Evolutionary conservation across 2,113 vertebrate species (phyloP).

Genomic region (Pteronura brasiliensis): DNA sequence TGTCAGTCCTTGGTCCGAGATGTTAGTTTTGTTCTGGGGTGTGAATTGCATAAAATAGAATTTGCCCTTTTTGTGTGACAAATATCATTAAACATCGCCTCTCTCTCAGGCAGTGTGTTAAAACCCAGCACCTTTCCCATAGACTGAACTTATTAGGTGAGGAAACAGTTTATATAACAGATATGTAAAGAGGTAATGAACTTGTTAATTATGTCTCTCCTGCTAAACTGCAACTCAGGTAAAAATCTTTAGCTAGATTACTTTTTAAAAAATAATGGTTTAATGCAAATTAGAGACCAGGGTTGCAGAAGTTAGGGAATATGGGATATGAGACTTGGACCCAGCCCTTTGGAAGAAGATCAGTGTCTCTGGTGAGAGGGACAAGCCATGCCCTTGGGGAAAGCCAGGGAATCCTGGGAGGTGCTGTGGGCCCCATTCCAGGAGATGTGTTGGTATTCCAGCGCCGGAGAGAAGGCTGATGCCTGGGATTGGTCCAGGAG

Average conservation of each 20-base stretch:
- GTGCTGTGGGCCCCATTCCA: background rate
- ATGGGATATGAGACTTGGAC: background rate
- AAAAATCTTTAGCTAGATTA: background rate
- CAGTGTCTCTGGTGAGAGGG: background rate
- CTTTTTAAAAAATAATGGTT: slow-evolving; percentile 2
- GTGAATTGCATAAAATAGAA: background rate
- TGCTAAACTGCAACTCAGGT: background rate
- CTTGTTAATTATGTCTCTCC: slow-evolving; percentile 1
- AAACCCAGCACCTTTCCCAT: background rate
- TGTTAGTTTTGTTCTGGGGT: background rate
- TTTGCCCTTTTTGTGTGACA: background rate
- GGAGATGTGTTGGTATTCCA: background rate
- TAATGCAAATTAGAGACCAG: background rate
- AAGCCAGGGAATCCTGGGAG: background rate
- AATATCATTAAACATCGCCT: background rate
- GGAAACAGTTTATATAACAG: background rate
- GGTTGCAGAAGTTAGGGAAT: background rate
- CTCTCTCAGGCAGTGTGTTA: background rate
- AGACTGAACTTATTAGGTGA: background rate
- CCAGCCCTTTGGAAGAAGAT: background rate
- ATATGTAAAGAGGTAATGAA: background rate
- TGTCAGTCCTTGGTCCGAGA: background rate
- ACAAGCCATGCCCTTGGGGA: background rate
- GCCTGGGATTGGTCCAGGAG: background rate
- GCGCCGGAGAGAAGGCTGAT: background rate